Percentiles rank a stretch among this genome's conserved stretches.
Conservation (phyloP, 2,113 vertebrate species). For the Ptilonorhynchus violaceus region DNA sequence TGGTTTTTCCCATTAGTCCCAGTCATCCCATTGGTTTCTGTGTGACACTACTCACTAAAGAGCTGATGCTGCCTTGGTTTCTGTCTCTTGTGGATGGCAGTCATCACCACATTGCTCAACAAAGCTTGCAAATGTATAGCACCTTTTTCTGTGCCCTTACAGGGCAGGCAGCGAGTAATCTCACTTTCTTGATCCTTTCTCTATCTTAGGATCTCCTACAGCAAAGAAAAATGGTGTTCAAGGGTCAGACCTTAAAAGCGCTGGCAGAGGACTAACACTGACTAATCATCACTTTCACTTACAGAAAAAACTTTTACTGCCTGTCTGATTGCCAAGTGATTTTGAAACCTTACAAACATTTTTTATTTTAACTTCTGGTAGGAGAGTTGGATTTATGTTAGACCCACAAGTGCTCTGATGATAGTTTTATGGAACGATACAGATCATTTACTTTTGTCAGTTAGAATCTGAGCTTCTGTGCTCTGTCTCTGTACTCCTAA, state of each 20-base stretch:
- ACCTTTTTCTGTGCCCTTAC: neutral
- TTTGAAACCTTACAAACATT: neutral
- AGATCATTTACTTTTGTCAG: neutral
- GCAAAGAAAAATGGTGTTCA: neutral
- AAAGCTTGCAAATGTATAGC: neutral
- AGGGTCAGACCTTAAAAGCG: neutral
- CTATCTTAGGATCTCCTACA: neutral
- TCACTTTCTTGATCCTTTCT: neutral
- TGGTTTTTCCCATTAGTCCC: neutral
- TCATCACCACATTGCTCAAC: neutral
- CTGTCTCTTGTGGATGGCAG: neutral
- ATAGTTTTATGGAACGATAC: neutral
- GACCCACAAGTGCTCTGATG: neutral
- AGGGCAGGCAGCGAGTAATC: neutral
- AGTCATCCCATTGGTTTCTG: neutral
- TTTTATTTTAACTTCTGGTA: neutral
- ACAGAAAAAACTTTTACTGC: neutral
- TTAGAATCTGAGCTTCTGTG: neutral
- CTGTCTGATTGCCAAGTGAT: neutral
- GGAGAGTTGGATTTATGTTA: neutral
- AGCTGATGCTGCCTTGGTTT: neutral
- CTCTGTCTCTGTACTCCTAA: neutral
- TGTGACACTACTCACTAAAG: neutral
- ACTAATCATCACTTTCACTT: neutral
- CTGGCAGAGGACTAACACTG: neutral